Conservation (phyloP, 2,113 vertebrate species). For the Hirundichthys speculiger region DNA sequence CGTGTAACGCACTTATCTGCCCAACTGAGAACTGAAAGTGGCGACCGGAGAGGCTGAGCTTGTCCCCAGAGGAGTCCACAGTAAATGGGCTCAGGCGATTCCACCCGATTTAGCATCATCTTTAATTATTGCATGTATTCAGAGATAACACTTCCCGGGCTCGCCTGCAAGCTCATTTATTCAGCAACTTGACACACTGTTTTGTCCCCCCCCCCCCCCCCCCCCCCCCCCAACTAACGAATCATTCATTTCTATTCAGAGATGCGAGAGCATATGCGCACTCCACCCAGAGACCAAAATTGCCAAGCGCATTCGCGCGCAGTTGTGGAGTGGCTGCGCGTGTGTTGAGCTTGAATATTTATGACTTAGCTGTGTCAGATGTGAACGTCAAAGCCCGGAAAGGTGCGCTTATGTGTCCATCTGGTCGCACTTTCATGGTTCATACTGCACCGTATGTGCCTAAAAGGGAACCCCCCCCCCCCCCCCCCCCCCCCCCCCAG, state of each 20-base stretch:
- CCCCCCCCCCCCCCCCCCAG: too few species aligned
- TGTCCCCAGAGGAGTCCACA: conserved; percentile 51
- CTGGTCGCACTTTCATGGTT: conserved; percentile 79
- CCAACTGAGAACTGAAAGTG: conserved; percentile 56
- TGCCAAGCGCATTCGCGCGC: conserved; percentile 48
- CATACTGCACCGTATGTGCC: conserved; percentile 66
- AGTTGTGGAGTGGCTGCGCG: conserved; percentile 60
- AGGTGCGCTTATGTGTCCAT: conserved; percentile 76
- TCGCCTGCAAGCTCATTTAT: conserved; percentile 59
- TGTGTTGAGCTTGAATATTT: conserved; percentile 77
- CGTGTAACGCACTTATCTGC: conserved; percentile 60
- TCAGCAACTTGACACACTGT: conserved; percentile 54
- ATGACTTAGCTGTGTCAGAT: conserved; percentile 58
- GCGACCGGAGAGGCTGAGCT: conserved; percentile 31
- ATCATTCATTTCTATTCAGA: conserved; percentile 53
- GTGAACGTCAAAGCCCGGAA: conserved; percentile 70
- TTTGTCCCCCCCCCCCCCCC: conserved; percentile 3
- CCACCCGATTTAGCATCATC: conserved; percentile 64
- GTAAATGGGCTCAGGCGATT: conserved; percentile 60
- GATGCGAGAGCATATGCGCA: conserved; percentile 49
- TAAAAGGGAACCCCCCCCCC: conserved; percentile 61
- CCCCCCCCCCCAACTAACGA: conserved; percentile 7
- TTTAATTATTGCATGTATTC: conserved; percentile 70
- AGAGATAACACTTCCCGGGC: conserved; percentile 58
- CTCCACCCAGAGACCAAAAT: conserved; percentile 28